Evolutionary conservation across 2,113 vertebrate genomes (phyloP), one percentile per base, ranked within the genome.

Genomic region (Peucedramus taeniatus): DNA sequence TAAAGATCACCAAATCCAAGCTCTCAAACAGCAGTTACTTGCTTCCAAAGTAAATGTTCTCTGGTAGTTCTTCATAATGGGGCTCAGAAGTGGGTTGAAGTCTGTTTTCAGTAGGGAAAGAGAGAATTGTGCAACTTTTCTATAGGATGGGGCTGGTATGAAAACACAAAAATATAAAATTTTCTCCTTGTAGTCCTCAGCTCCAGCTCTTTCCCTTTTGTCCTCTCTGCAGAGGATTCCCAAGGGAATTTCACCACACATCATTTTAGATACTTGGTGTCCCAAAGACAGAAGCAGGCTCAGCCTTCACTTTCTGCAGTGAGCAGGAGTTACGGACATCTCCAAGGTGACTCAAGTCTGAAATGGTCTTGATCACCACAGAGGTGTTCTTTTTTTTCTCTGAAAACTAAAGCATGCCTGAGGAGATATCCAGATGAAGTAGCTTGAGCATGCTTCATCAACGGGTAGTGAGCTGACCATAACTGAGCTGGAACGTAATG

Each of bases 401-500:
- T 22, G 20, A 39, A 74, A 86, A 9, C 26, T 45, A 2, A 27
- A 28, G 26, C 20, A 19, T 3, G 0, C 14, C 44, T 75, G 44
- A 9, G 13, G 40, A 49, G n/a, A 14, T n/a, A 42, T 4, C 6
- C 11, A 33, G 20, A 10, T 72, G 31, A 42, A 66, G 21, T 30
- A 45, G 20, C 40, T 45, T 64, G 31, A 85, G 21, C 10, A 1
- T 26, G 15, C 31, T 74, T 60, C 27, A 24, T 44, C 33, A 2
- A 1, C 0, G 0, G 24, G 30, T 64, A 22, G 39, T 2, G 7
- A 57, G 37, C 19, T 69, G 27, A 49, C 45, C 49, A 26, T 59
- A 80, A 1, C 39, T 45, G 63, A 70, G 30, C 31, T 57, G 59
- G 21, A 54, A 37, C 6, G 1, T 69, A 17, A 45, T 6, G 18